Percentiles rank a stretch among this genome's conserved stretches.
Conservation (phyloP, 2,113 vertebrate genomes). For the Rhinoderma darwinii region DNA sequence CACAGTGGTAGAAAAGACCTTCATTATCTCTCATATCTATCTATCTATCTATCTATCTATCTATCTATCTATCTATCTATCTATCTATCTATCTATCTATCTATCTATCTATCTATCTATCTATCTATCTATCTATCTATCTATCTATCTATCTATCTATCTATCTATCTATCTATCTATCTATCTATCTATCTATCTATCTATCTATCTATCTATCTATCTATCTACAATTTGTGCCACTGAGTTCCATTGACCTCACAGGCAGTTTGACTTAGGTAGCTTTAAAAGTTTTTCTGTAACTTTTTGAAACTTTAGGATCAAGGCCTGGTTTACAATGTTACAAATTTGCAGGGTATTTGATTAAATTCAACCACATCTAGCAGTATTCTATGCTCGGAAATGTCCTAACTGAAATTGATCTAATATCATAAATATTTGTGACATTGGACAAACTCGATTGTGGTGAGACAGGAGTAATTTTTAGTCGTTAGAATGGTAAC, state of each 20-base stretch:
- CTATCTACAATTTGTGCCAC: background rate
- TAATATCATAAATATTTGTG: background rate
- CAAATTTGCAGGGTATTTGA: background rate
- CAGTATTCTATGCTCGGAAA: background rate
- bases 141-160: background rate
- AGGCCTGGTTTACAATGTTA: background rate
- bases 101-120: background rate
- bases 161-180: slow-evolving; percentile 8
- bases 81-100: background rate
- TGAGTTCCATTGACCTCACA: background rate
- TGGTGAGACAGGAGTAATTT: background rate
- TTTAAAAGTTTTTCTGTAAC: background rate
- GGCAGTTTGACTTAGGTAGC: background rate
- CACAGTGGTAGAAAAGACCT: background rate
- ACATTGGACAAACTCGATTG: background rate
- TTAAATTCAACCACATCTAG: background rate
- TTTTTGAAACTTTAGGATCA: background rate
- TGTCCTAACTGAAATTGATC: background rate
- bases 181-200: slow-evolving; percentile 11
- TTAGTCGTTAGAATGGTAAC: background rate
- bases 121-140: too few relatives aligned
- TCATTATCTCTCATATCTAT: background rate
- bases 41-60: background rate
- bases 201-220: background rate
- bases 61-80: background rate